These are phyloP conservation scores for Chironomus striatipennis DNA, from an alignment of 1,140 invertebrate species.

Conservation along the genomic window DNA sequence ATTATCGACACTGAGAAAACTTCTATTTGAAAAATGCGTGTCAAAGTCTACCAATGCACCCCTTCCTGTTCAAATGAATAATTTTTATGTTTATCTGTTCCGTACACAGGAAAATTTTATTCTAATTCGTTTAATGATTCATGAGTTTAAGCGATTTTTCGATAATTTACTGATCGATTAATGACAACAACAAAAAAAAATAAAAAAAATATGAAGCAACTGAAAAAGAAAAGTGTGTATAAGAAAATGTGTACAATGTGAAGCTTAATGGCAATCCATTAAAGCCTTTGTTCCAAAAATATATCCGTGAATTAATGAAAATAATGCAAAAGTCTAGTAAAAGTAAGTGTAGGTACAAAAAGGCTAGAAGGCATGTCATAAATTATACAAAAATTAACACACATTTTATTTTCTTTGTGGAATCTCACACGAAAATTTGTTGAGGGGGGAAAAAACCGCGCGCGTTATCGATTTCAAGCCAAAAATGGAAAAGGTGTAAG, in stretches of 20 bases:
- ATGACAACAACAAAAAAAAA: not conserved
- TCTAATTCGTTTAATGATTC: no score
- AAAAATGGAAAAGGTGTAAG: no score
- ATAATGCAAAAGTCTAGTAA: not conserved
- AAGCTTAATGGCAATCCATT: not conserved
- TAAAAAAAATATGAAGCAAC: not conserved
- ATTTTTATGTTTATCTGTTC: no score
- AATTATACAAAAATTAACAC: conserved; percentile 10
- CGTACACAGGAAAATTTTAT: no score
- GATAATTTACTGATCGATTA: not conserved
- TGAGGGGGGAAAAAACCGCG: not conserved
- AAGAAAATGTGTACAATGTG: no score
- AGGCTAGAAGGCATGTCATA: not conserved
- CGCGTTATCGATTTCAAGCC: not conserved
- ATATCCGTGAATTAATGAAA: not conserved
- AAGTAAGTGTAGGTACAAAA: no score
- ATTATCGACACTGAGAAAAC: no score
- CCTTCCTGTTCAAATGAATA: no score
- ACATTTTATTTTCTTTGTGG: not conserved
- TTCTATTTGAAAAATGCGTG: no score
- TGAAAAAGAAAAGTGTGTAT: not conserved
- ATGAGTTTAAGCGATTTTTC: not conserved
- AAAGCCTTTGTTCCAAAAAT: no score
- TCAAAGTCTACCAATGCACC: no score
- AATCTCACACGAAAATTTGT: no score